A percentile compares a stretch with the other conserved stretches of the same genome.
Evolutionary conservation across 2,113 vertebrate genomes (phyloP).

Genomic region (Agapornis roseicollis): DNA sequence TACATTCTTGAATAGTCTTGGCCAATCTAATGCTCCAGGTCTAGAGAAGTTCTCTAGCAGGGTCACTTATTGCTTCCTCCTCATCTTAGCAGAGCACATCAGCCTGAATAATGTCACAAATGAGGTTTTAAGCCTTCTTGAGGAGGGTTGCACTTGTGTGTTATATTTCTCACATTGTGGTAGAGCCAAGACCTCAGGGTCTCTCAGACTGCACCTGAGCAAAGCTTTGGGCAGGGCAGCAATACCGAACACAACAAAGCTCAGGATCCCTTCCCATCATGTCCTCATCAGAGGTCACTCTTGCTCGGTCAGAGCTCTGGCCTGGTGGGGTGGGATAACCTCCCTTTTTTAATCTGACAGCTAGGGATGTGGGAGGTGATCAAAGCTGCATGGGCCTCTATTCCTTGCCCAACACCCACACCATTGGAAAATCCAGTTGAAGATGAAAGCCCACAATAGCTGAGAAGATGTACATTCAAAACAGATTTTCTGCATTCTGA

Average conservation of each 20-base stretch:
- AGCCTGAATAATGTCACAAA: background rate
- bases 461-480: background rate
- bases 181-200: background rate
- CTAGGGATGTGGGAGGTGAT: background rate
- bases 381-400: background rate
- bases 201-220: background rate
- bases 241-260: background rate
- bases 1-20: background rate
- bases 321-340: background rate
- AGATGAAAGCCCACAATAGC: background rate
- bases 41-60: background rate
- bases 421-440: fast-evolving
- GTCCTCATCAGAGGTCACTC: background rate
- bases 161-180: background rate
- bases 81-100: background rate
- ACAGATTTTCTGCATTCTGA: background rate
- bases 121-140: background rate
- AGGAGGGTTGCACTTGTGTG: background rate
- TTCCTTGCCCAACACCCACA: background rate
- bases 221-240: background rate
- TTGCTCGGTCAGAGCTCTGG: background rate
- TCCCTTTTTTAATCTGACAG: background rate
- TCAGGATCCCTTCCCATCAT: background rate
- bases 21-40: background rate
- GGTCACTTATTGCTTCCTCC: background rate